Percentiles rank a stretch among this genome's conserved stretches.
phyloP scores from a whole-genome alignment of 2,888 invertebrate genomes.

The Heteromurus nitidus region DNA sequence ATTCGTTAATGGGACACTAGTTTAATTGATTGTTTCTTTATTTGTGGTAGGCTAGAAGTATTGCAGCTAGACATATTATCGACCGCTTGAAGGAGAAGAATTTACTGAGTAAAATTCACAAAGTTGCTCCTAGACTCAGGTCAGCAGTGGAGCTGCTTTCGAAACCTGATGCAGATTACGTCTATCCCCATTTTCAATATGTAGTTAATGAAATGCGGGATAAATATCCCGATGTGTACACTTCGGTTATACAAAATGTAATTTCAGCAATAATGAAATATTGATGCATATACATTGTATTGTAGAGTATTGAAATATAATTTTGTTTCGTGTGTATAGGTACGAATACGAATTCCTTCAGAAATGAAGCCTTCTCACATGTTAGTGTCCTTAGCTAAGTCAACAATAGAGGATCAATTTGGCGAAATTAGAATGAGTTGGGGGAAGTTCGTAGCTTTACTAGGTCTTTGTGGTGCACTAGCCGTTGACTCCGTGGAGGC shows the following conservation, averaged over 20 bases:
- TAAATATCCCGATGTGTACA: conserved; percentile 71
- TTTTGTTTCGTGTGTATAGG: conserved; percentile 48
- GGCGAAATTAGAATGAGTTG: conserved; percentile 70
- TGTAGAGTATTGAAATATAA: conserved; percentile 1
- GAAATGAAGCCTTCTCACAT: conserved; percentile 71
- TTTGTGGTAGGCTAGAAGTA: conserved; percentile 67
- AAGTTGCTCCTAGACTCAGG: conserved; percentile 71
- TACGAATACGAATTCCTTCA: conserved; percentile 66
- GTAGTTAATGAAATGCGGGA: conserved; percentile 68
- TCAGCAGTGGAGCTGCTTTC: conserved; percentile 72
- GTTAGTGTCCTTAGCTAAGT: conserved; percentile 70
- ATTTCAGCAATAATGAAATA: neutral
- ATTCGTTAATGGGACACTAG: too few species aligned
- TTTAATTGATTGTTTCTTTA: neutral
- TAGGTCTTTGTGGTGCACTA: conserved; percentile 70
- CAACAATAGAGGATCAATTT: conserved; percentile 65
- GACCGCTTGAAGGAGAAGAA: conserved; percentile 70
- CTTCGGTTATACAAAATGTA: conserved; percentile 70
- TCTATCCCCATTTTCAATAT: conserved; percentile 70
- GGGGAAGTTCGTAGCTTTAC: conserved; percentile 71
- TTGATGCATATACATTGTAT: neutral
- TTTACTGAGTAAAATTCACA: conserved; percentile 69
- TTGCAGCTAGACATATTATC: conserved; percentile 71
- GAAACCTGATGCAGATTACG: conserved; percentile 72
- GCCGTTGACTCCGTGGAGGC: conserved; percentile 70